Evolutionary conservation across 2,113 vertebrate species (phyloP).

Genomic region (Elachura formosa): DNA sequence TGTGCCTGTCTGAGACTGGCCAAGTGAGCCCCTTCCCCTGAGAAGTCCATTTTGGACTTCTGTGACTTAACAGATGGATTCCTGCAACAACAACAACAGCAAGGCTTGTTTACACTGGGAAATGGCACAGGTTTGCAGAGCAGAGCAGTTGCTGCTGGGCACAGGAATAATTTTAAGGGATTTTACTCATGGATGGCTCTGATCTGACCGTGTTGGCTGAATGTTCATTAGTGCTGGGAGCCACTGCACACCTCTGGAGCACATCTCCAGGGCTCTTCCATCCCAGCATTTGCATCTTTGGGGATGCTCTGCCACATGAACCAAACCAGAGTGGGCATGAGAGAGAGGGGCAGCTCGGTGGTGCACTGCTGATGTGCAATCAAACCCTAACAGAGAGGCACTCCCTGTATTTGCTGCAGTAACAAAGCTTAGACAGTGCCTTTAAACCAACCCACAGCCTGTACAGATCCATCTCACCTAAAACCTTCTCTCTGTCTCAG

Average conservation of each 20-base stretch:
- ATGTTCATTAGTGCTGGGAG: neutral
- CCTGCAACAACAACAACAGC: neutral
- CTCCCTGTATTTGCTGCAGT: neutral
- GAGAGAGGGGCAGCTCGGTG: neutral
- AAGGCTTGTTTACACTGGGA: neutral
- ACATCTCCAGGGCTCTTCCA: neutral
- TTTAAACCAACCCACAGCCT: neutral
- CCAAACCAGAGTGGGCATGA: neutral
- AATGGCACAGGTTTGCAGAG: neutral
- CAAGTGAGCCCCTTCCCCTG: neutral
- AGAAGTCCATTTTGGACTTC: neutral
- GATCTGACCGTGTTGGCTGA: neutral
- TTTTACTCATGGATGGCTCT: neutral
- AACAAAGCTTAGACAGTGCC: neutral
- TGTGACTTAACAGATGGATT: neutral
- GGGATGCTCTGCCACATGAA: neutral
- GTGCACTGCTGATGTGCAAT: neutral
- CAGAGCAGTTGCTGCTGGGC: neutral
- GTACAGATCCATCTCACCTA: neutral
- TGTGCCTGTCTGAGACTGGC: neutral
- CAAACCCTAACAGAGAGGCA: neutral
- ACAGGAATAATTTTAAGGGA: neutral
- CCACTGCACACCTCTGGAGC: neutral
- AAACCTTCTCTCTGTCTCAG: neutral
- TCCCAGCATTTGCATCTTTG: rapidly evolving